Percentiles rank a stretch among this genome's conserved stretches.
phyloP scores from a whole-genome alignment of 2,888 invertebrate species.

The Hirtodrosophila confusa region DNA sequence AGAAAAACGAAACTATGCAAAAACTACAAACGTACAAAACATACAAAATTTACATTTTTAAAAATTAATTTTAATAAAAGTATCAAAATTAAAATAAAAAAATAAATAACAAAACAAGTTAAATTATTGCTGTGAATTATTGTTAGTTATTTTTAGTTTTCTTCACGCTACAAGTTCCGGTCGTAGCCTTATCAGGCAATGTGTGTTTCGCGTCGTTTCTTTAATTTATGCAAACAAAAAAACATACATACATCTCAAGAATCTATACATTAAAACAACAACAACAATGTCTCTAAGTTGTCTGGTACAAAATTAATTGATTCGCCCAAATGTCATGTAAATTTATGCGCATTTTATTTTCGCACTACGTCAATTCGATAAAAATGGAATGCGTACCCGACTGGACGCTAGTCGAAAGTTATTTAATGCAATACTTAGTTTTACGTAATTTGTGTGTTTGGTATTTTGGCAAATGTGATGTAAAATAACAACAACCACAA shows the following conservation, averaged over 20 bases:
- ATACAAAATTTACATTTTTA: slow-evolving; percentile 3
- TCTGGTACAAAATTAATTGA: slow-evolving; percentile 28
- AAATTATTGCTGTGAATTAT: slow-evolving; percentile 34
- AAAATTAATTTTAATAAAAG: slow-evolving; percentile 11
- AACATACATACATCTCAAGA: slow-evolving; percentile 16
- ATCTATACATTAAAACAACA: slow-evolving; percentile 4
- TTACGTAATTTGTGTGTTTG: slow-evolving; percentile 53
- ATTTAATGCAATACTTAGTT: slow-evolving; percentile 52
- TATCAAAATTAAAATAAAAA: slow-evolving; percentile 1
- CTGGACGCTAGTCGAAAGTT: slow-evolving; percentile 39
- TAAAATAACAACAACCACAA: slow-evolving; percentile 26
- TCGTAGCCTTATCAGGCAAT: slow-evolving; percentile 59
- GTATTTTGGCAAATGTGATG: slow-evolving; percentile 40
- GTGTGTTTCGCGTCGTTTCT: slow-evolving; percentile 33
- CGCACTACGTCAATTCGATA: slow-evolving; percentile 30
- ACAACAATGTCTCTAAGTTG: slow-evolving; percentile 48
- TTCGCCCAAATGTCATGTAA: slow-evolving; percentile 26
- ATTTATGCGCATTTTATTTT: slow-evolving; percentile 63
- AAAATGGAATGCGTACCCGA: neutral
- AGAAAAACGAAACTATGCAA: slow-evolving; percentile 48
- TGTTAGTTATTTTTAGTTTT: slow-evolving; percentile 32
- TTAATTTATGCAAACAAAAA: slow-evolving; percentile 40
- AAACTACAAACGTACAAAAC: slow-evolving; percentile 34
- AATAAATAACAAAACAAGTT: slow-evolving; percentile 9
- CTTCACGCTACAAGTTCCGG: slow-evolving; percentile 61